These are phyloP conservation scores for Lacanobia wlatinum DNA, from an alignment of 2,888 invertebrate genomes.

Conservation along the genomic window DNA sequence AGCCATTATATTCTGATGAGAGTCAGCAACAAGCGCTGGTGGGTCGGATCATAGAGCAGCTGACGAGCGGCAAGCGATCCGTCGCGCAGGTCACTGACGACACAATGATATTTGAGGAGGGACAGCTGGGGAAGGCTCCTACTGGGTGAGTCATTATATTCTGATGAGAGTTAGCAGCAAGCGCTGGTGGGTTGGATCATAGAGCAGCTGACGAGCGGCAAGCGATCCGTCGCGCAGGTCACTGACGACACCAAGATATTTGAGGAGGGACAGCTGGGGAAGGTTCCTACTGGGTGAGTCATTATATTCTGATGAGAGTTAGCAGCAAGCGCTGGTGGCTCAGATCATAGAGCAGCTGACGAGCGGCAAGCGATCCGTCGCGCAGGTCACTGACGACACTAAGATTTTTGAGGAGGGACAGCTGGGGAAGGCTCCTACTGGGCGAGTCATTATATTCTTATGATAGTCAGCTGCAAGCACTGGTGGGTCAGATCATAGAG, in stretches of 20 bases:
- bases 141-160: constrained; percentile 95
- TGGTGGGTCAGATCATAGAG: constrained; percentile 95
- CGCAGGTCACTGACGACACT: constrained; percentile 95
- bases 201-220: constrained; percentile 95
- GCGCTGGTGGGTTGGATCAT: constrained; percentile 94
- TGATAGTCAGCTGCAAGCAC: constrained; percentile 92
- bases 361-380: constrained; percentile 93
- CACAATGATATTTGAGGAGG: constrained; percentile 97
- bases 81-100: constrained; percentile 94
- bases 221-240: constrained; percentile 93
- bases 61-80: constrained; percentile 94
- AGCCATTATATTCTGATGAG: constrained; percentile 92
- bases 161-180: constrained; percentile 93
- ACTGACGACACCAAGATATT: constrained; percentile 96
- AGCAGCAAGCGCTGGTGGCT: constrained; percentile 93
- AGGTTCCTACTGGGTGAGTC: constrained; percentile 95
- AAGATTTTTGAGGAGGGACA: constrained; percentile 97
- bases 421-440: constrained; percentile 96
- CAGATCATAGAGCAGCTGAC: constrained; percentile 96
- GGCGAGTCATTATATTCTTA: constrained; percentile 94
- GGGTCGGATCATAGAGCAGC: constrained; percentile 94
- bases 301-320: constrained; percentile 93
- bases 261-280: constrained; percentile 96
- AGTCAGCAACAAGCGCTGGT: constrained; percentile 94
- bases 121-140: constrained; percentile 96